Base-by-base conservation (phyloP, 2,797 vertebrate species). In the Silurus lanzhouensis region DNA sequence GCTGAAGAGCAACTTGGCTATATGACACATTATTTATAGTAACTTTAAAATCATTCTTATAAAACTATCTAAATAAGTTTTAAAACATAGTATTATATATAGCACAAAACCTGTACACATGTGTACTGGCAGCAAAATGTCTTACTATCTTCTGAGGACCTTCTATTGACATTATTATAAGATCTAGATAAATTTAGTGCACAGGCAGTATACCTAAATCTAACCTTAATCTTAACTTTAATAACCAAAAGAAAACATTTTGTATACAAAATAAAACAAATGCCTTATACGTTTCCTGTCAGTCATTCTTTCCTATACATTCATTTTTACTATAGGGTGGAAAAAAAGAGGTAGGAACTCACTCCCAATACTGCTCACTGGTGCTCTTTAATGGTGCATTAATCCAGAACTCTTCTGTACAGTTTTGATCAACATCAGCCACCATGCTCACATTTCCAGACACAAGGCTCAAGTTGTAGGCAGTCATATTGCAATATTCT, bases 281-380 rank as follows among this genome's bases (percentile, higher is more conserved):
- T 12, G 2, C 22, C 2, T n/a, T 6, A 46, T 38, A 75, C 52
- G 15, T 15, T 75, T 75, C 22, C 12, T 52, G 8, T 19, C 1
- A 76, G 19, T 20, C 57, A 44, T 60, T 61, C 2, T 20, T 38
- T 38, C 19, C 15, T 20, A 15, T 79, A 14, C 5, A 13, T 61
- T 79, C 7, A 7, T 57, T 57, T 1, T 25, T 5, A 61, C 38
- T 38, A 38, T 60, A 19, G 20, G 3, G 19, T 80, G 25, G 25
- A 80, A 7, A 31, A 38, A 83, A 22, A 19, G 48, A 22, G 2
- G 13, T 2, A 66, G 3, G 13, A 82, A 94, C 98, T 97, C 95
- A 99, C 98, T 99, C 95, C 97, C 98, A 99, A 91, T 97, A 99
- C 70, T 96, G 96, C 83, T 98, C 97, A 82, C 95, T 99, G n/a